phyloP scores from a whole-genome alignment of 2,888 invertebrate genomes.

The Azorinus chamasolen region DNA sequence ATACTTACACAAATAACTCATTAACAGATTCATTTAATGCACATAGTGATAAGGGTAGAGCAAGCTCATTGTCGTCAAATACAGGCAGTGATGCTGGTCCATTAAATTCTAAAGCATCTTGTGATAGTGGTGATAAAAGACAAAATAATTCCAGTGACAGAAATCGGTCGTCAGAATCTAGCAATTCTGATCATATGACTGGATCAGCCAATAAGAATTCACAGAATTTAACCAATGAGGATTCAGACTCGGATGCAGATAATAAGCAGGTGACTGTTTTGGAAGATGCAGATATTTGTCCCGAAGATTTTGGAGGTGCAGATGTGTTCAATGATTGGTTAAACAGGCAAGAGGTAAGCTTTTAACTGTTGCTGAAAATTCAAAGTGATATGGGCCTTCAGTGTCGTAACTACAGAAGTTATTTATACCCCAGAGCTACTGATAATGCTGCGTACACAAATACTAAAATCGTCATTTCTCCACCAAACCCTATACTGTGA shows the following conservation, averaged over 20 bases:
- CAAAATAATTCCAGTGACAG: conserved; percentile 19
- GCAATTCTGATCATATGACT: conserved; percentile 37
- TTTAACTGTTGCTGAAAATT: neutral
- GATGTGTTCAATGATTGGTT: conserved; percentile 77
- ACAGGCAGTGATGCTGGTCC: conserved; percentile 38
- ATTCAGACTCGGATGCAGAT: conserved; percentile 58
- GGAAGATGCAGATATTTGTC: conserved; percentile 68
- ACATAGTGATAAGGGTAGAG: conserved; percentile 14
- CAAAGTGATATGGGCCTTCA: neutral
- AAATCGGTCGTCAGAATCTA: conserved; percentile 52
- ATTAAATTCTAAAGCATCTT: neutral
- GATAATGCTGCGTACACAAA: no score
- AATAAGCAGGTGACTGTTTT: conserved; percentile 51
- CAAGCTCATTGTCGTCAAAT: conserved; percentile 34
- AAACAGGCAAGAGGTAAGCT: conserved; percentile 74
- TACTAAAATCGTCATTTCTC: no score
- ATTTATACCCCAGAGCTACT: no score
- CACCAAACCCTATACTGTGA: no score
- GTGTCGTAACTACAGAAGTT: neutral
- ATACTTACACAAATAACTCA: conserved; percentile 12
- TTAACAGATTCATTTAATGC: neutral
- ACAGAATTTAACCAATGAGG: conserved; percentile 38
- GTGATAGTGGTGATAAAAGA: conserved; percentile 3
- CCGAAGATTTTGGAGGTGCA: conserved; percentile 65
- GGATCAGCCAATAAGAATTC: conserved; percentile 28